Evolutionary conservation across 1,140 invertebrate genomes (phyloP), one percentile per base, ranked within the genome.

Genomic region (Akabosia matsudoensis): DNA sequence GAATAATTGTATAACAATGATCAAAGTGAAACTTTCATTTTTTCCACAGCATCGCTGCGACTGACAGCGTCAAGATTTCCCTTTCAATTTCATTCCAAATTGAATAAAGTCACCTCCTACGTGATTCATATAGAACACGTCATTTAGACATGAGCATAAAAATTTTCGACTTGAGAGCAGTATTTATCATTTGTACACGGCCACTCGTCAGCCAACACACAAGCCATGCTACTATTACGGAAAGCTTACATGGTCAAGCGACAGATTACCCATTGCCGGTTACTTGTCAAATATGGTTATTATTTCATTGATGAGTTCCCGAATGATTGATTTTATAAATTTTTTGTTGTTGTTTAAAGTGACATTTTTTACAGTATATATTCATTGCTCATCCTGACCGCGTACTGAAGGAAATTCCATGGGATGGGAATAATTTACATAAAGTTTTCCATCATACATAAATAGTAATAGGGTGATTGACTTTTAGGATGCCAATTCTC

Each of bases 51-150:
- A 13, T 30, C 31, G 7, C 4, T 10, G 7, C 61, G 31, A 31
- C 28, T 30, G n/a, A n/a, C n/a, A n/a, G n/a, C n/a, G n/a, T n/a
- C n/a, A 30, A 30, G 61, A 30, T 67, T 67, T 67, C 61, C 24
- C 61, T 67, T 67, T 67, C 61, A 67, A 67, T 67, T 67, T 67
- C 61, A 67, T 30, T 67, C 61, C 61, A 67, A 30, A 67, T 67
- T 30, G 1, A 10, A 24, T 30, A 67, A 67, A 67, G 3, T 24
- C n/a, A 7, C 24, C 18, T n/a, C 10, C 3, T 56, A 24, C 54
- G 24, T 56, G 54, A 56, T 13, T 56, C 54, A 56, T 56, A 4
- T 22, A 24, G n/a, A 10, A 18, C 7, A 45, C 18, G 7, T 45
- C 18, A 18, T 18, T 10, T 45, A 18, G 37, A 45, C 18, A 45